Percentiles rank a stretch among this genome's conserved stretches.
These are phyloP conservation scores for Valencia hispanica DNA, from an alignment of 2,797 vertebrate genomes.

Conservation along the genomic window DNA sequence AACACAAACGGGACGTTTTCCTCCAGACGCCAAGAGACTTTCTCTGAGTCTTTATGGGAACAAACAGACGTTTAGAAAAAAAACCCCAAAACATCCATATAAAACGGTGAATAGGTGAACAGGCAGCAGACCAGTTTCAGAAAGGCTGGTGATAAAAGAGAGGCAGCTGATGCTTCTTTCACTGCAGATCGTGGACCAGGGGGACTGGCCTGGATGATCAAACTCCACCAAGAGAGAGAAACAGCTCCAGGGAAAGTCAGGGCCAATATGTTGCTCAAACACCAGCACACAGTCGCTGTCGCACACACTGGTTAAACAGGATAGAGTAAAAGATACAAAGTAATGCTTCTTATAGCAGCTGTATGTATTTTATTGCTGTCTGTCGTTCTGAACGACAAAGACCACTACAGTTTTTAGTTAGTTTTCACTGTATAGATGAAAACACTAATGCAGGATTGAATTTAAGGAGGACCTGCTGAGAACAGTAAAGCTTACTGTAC, in stretches of 20 bases:
- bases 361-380: background rate
- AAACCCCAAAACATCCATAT: background rate
- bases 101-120: background rate
- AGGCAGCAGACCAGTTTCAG: conserved; percentile 65
- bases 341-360: background rate
- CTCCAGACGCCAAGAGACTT: conserved; percentile 72
- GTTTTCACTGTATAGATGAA: background rate
- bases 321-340: background rate
- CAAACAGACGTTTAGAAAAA: background rate
- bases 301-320: conserved; percentile 69
- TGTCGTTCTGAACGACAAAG: background rate
- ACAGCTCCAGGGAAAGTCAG: conserved; percentile 89
- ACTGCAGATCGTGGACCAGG: conserved; percentile 84
- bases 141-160: conserved; percentile 80
- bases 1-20: conserved; percentile 87
- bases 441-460: background rate
- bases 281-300: conserved; percentile 80
- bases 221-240: conserved; percentile 92
- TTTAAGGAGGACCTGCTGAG: background rate
- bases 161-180: conserved; percentile 82
- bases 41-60: conserved; percentile 17
- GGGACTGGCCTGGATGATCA: conserved; percentile 83
- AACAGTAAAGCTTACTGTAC: conserved; percentile 60
- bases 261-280: conserved; percentile 84
- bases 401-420: too few relatives aligned